Base-by-base conservation (phyloP, 2,113 vertebrate species). In the Ctenodactylus gundi region DNA sequence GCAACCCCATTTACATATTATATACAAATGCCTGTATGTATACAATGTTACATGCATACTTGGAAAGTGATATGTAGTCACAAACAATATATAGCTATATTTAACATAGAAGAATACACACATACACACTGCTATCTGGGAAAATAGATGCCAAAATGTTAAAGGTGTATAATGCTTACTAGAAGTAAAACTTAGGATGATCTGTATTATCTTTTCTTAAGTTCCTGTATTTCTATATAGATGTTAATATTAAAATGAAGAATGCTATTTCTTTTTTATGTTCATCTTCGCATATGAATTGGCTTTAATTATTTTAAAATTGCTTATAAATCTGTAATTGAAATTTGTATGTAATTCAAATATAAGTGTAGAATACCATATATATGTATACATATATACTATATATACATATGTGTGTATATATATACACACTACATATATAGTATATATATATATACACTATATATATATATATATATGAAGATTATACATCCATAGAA, bases 401-500 rank as follows among this genome's bases (percentile, higher is more conserved):
- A n/a, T n/a, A n/a, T n/a, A n/a, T n/a, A n/a, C n/a, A n/a, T n/a
- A n/a, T n/a, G n/a, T n/a, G n/a, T n/a, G n/a, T n/a, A n/a, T n/a
- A n/a, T n/a, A n/a, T n/a, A n/a, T n/a, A n/a, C n/a, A n/a, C n/a
- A n/a, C n/a, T n/a, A n/a, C n/a, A n/a, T n/a, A n/a, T n/a, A n/a
- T n/a, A n/a, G n/a, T n/a, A n/a, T n/a, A n/a, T n/a, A n/a, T n/a
- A n/a, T n/a, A n/a, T n/a, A n/a, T n/a, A n/a, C n/a, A n/a, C n/a
- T n/a, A n/a, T n/a, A n/a, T n/a, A n/a, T n/a, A n/a, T 13, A 85
- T 6, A 81, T n/a, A 95, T 65, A 82, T 55, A 85, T 82, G 34
- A 90, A 75, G 36, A 55, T 78, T 70, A 41, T 77, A 78, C 36
- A 80, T 31, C 23, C 39, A 58, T 13, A n/a, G 89, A 89, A 6